phyloP scores from a whole-genome alignment of 2,113 vertebrate genomes.

The Megaleporinus macrocephalus region DNA sequence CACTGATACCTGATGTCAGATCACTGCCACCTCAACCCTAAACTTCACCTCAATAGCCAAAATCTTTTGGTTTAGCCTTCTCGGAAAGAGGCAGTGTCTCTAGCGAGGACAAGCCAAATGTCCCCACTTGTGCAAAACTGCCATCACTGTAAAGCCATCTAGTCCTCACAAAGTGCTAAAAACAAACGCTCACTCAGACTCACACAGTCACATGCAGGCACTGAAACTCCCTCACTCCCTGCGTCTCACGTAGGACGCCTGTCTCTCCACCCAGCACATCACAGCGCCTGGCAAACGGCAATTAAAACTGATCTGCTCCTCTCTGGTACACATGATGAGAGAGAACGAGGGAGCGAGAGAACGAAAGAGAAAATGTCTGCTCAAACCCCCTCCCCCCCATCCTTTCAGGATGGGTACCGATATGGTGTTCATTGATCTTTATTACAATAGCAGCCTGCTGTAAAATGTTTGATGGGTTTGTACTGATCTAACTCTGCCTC shows the following conservation, averaged over 20 bases:
- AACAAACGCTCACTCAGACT: neutral
- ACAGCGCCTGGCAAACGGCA: conserved; percentile 74
- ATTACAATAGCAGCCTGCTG: conserved; percentile 83
- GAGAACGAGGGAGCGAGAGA: conserved; percentile 62
- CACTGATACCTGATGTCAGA: no score
- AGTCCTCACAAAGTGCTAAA: neutral
- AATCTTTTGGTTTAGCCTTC: no score
- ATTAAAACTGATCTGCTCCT: conserved; percentile 77
- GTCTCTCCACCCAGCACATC: conserved; percentile 72
- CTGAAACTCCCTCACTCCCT: neutral
- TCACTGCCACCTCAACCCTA: no score
- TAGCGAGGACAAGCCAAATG: no score
- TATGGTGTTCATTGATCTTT: conserved; percentile 82
- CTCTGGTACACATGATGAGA: conserved; percentile 65
- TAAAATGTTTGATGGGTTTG: conserved; percentile 84
- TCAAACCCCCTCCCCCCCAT: conserved; percentile 69
- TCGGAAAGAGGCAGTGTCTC: no score
- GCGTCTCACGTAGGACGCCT: conserved; percentile 61
- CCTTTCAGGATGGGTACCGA: conserved; percentile 75
- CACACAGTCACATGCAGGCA: neutral
- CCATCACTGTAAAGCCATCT: neutral
- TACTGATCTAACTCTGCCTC: conserved; percentile 83
- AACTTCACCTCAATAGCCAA: no score
- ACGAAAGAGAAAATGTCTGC: conserved; percentile 66
- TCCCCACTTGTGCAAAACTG: no score